phyloP scores from a whole-genome alignment of 2,888 invertebrate genomes.

The Camponotus fellah region DNA sequence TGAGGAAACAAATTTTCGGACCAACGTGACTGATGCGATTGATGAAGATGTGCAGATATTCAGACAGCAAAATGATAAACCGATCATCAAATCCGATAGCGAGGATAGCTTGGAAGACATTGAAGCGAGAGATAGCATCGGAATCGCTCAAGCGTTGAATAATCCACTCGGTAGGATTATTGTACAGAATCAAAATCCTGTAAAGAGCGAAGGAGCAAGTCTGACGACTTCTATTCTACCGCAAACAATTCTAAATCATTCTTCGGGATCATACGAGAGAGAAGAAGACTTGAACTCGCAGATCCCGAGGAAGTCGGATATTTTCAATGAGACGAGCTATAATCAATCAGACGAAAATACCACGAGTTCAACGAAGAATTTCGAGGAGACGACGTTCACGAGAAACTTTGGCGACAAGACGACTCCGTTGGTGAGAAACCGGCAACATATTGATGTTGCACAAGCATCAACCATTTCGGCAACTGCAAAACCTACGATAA shows the following conservation, averaged over 20 bases:
- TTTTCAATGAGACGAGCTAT: constrained; percentile 1
- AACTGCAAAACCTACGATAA: not conserved
- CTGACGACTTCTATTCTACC: not conserved
- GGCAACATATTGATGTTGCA: constrained; percentile 23
- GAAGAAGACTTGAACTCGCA: not conserved
- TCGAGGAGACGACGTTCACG: not conserved
- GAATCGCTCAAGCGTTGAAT: constrained; percentile 63
- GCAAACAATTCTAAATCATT: not conserved
- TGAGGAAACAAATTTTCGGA: constrained; percentile 20
- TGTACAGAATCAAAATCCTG: constrained; percentile 47
- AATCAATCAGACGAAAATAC: constrained; percentile 6
- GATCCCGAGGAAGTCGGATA: not conserved
- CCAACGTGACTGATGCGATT: constrained; percentile 29
- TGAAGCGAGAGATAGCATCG: constrained; percentile 67
- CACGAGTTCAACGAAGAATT: not conserved
- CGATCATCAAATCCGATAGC: not conserved
- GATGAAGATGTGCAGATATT: constrained; percentile 31
- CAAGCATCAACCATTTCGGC: constrained; percentile 33
- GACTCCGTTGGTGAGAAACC: constrained; percentile 25
- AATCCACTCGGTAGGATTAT: constrained; percentile 48
- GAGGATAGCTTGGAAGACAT: constrained; percentile 58
- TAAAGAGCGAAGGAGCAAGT: not conserved
- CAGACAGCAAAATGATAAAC: constrained; percentile 38
- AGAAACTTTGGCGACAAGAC: constrained; percentile 2
- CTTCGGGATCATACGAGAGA: not conserved